Evolutionary conservation across 1,140 invertebrate species (phyloP).

Genomic region (Pemphigus obesinymphae): DNA sequence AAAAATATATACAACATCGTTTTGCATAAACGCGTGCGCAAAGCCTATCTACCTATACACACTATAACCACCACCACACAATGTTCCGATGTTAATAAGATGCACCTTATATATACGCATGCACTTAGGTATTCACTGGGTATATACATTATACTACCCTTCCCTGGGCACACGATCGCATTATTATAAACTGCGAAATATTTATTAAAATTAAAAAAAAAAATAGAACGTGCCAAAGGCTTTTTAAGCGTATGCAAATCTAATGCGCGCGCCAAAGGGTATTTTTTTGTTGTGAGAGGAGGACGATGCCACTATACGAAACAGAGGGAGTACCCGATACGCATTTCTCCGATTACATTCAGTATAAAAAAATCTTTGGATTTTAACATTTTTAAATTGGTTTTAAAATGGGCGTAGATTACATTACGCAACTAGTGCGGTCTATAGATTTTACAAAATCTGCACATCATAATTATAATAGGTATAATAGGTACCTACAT

Average conservation of each 20-base stretch:
- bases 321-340: neutral
- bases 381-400: no score
- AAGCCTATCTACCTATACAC: neutral
- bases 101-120: neutral
- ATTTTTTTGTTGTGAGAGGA: neutral
- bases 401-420: no score
- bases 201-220: neutral
- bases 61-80: neutral
- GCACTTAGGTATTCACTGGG: no score
- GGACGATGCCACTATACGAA: no score
- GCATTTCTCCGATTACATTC: neutral
- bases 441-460: neutral
- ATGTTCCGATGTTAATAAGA: neutral
- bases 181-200: constrained; percentile 5
- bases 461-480: neutral
- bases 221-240: constrained; percentile 17
- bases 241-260: constrained; percentile 13
- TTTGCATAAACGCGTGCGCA: constrained; percentile 29
- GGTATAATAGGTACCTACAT: neutral
- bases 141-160: neutral
- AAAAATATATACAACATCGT: neutral
- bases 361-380: neutral
- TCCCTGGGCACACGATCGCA: neutral
- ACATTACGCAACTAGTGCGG: no score
- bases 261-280: neutral